Conservation (phyloP, 2,113 vertebrate genomes). For the Thermophis baileyi region DNA sequence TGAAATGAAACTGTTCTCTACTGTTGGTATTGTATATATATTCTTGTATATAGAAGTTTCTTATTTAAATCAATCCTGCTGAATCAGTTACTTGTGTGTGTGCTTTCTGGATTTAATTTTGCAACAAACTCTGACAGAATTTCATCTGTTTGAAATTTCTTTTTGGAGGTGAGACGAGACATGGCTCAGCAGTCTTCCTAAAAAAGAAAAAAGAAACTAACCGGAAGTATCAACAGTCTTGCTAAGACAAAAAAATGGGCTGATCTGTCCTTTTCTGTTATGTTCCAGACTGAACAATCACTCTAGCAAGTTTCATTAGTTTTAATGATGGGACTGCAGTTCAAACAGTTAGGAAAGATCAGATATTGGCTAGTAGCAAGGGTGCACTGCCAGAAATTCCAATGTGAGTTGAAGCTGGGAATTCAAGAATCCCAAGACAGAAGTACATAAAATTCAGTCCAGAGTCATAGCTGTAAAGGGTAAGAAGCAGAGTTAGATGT, state of each 20-base stretch:
- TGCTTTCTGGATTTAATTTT: too few species aligned
- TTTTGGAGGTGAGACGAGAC: background rate
- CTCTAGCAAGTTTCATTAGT: background rate
- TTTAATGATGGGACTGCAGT: background rate
- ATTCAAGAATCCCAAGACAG: background rate
- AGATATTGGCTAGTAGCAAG: background rate
- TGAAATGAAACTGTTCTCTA: too few species aligned
- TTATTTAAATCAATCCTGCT: too few species aligned
- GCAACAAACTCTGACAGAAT: background rate
- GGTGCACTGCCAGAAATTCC: background rate
- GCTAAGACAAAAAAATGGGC: background rate
- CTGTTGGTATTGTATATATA: too few species aligned
- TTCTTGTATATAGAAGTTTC: too few species aligned
- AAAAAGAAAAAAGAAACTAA: background rate
- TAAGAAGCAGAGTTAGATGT: background rate
- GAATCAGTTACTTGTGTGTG: too few species aligned
- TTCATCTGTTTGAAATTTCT: background rate
- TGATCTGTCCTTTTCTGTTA: background rate
- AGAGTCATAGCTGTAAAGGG: background rate
- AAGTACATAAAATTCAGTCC: background rate
- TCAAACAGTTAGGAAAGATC: background rate
- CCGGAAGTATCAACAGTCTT: background rate
- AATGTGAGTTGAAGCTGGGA: background rate
- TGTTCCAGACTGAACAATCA: background rate
- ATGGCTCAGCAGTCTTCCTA: background rate